A percentile compares a stretch with the other conserved stretches of the same genome.
Conservation (phyloP, 2,113 vertebrate species). For the Hyaena hyaena region DNA sequence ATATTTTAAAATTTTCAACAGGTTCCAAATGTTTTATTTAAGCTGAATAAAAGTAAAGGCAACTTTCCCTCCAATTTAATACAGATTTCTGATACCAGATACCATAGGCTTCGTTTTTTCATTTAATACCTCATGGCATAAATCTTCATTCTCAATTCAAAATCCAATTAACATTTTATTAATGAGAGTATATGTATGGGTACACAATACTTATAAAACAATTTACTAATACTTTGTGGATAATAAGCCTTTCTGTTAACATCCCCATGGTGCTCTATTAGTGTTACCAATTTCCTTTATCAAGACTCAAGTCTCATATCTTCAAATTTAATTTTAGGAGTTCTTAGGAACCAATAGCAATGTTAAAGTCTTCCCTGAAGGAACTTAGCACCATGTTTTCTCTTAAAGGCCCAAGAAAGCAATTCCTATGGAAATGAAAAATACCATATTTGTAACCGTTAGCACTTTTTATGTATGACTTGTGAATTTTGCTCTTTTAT, state of each 20-base stretch:
- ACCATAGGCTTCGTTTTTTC: background rate
- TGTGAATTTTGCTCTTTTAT: constrained; percentile 44
- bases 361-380: constrained; percentile 13
- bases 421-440: constrained; percentile 26
- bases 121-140: constrained; percentile 23
- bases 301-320: background rate
- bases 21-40: constrained; percentile 30
- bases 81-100: background rate
- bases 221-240: background rate
- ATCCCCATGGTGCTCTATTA: background rate
- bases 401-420: background rate
- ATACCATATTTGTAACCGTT: background rate
- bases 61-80: constrained; percentile 8
- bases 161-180: constrained; percentile 52
- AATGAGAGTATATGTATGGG: background rate
- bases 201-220: background rate
- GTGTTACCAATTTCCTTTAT: constrained; percentile 19
- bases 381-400: background rate
- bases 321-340: constrained; percentile 61
- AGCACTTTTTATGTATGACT: background rate
- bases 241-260: background rate
- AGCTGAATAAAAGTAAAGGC: constrained; percentile 7
- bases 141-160: constrained; percentile 57
- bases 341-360: constrained; percentile 9
- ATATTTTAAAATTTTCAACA: constrained; percentile 31